Percentiles rank a stretch among this genome's conserved stretches.
Evolutionary conservation across 2,113 vertebrate species (phyloP).

Genomic region (Prionailurus viverrinus): DNA sequence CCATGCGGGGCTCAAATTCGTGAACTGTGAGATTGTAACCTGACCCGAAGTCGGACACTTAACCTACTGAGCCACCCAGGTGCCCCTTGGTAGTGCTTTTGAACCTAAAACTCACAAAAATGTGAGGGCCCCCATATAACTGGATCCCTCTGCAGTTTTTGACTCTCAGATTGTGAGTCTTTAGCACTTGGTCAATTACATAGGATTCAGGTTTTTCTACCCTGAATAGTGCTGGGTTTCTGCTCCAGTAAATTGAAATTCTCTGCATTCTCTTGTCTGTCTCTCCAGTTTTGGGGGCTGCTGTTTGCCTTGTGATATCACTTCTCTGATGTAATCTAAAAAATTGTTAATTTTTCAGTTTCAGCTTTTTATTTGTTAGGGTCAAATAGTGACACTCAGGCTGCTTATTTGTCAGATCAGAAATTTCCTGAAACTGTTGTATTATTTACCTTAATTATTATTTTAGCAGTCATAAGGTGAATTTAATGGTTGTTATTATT

Average conservation of each 20-base stretch:
- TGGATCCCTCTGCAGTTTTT: background rate
- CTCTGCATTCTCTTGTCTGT: background rate
- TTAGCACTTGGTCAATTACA: background rate
- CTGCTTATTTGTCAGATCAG: background rate
- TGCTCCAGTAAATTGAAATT: background rate
- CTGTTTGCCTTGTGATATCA: background rate
- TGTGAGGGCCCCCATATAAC: background rate
- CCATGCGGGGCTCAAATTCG: no score
- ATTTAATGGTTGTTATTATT: background rate
- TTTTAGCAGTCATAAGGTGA: background rate
- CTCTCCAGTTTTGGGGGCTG: background rate
- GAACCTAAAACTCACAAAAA: background rate
- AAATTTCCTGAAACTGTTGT: background rate
- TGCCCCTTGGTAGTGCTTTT: background rate
- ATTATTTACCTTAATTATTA: background rate
- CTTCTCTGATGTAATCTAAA: background rate
- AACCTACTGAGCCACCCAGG: no score
- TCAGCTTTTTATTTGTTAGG: background rate
- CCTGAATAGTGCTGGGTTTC: background rate
- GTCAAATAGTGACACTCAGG: background rate
- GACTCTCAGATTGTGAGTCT: background rate
- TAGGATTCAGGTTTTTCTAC: background rate
- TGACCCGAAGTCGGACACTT: no score
- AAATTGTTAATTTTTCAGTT: background rate
- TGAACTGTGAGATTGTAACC: no score